phyloP scores from a whole-genome alignment of 2,888 invertebrate species.

The Rhingia campestris region DNA sequence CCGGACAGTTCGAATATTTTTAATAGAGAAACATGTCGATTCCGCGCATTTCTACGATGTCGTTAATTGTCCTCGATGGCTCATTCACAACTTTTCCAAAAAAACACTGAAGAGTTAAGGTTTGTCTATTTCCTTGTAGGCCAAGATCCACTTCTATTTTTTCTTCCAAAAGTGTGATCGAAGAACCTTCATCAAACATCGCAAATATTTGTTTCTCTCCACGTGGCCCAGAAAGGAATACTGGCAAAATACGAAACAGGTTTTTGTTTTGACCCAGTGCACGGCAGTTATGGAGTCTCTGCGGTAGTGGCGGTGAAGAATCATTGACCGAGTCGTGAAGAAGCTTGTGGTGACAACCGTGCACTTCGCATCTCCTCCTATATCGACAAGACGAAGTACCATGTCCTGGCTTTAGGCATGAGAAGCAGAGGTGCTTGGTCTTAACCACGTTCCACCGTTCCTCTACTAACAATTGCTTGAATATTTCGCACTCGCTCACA shows the following conservation, averaged over 20 bases:
- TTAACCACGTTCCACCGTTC: conserved; percentile 17
- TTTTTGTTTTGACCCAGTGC: background rate
- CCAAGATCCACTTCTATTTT: background rate
- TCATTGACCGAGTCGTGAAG: conserved; percentile 1
- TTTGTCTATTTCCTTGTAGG: background rate
- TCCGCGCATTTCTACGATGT: background rate
- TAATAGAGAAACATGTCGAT: background rate
- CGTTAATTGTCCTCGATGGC: conserved; percentile 17
- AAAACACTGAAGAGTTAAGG: conserved; percentile 74
- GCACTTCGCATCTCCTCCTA: background rate
- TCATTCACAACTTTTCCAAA: conserved; percentile 27
- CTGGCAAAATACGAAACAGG: conserved; percentile 17
- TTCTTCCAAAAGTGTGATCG: background rate
- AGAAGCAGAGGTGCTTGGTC: conserved; percentile 9
- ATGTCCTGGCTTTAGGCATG: conserved; percentile 21
- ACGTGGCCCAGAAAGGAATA: conserved; percentile 3
- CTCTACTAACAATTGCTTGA: background rate
- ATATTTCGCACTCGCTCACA: background rate
- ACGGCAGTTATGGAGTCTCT: background rate
- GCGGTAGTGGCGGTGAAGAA: no score
- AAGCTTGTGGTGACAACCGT: conserved; percentile 25
- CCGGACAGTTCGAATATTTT: background rate
- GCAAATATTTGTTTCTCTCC: background rate
- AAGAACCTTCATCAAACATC: conserved; percentile 16
- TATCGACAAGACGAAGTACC: background rate